Evolutionary conservation across 2,797 vertebrate species (phyloP).

Genomic region (Momotus momota): DNA sequence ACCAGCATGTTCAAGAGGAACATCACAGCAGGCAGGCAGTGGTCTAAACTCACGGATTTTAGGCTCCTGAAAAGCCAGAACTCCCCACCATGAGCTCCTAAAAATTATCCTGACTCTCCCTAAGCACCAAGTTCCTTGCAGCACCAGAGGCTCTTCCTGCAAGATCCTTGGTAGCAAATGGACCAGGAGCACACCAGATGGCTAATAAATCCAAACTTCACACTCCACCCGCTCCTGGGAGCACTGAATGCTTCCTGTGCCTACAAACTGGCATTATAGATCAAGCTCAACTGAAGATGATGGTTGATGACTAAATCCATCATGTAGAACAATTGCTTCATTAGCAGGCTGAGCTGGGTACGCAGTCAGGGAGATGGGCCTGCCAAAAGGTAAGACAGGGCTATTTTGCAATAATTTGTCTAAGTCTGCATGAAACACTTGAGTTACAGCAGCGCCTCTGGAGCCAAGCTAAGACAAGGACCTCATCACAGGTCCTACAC

Average conservation of each 20-base stretch:
- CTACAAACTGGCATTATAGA: neutral
- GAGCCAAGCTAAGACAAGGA: neutral
- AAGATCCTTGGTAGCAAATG: neutral
- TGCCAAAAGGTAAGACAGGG: neutral
- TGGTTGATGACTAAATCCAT: neutral
- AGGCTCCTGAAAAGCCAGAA: neutral
- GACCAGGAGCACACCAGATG: constrained; percentile 19
- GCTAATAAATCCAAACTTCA: neutral
- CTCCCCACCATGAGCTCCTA: neutral
- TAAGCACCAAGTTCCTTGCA: neutral
- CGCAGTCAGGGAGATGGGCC: accelerated
- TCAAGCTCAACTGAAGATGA: neutral
- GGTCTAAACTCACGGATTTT: neutral
- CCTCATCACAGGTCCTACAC: neutral
- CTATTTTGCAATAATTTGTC: neutral
- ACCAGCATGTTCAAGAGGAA: neutral
- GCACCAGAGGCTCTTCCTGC: neutral
- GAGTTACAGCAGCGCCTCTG: neutral
- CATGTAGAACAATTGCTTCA: neutral
- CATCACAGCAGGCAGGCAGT: neutral
- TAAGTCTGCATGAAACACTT: neutral
- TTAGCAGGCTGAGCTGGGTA: neutral
- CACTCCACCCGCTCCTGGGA: neutral
- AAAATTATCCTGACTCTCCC: neutral
- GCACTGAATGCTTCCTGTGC: neutral